These are phyloP conservation scores for Homarus americanus DNA, from an alignment of 1,140 invertebrate genomes.

Conservation along the genomic window DNA sequence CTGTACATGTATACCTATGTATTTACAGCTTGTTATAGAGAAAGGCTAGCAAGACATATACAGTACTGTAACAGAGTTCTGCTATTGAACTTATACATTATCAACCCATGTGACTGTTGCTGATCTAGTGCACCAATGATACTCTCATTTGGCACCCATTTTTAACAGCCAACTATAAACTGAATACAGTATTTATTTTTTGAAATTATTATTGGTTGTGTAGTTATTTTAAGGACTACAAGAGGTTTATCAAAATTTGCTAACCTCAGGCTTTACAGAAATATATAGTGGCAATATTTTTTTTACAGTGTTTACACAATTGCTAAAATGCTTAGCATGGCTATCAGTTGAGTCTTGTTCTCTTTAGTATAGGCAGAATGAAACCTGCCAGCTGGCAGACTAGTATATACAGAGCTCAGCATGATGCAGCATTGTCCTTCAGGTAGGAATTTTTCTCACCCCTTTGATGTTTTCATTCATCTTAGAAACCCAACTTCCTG, in stretches of 20 bases:
- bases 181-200: not conserved
- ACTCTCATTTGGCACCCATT: not conserved
- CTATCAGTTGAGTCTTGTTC: not conserved
- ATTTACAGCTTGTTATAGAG: too few relatives aligned
- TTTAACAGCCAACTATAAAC: not conserved
- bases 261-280: not conserved
- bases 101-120: not conserved
- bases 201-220: conserved; percentile 1
- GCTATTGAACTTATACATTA: too few relatives aligned
- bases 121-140: not conserved
- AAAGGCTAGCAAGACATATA: too few relatives aligned
- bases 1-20: too few relatives aligned
- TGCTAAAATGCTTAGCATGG: not conserved
- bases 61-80: too few relatives aligned
- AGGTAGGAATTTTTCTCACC: too few relatives aligned
- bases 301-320: not conserved
- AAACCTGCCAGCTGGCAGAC: not conserved
- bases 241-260: not conserved
- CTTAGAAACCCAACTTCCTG: not conserved
- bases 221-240: not conserved
- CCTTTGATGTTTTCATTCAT: not conserved
- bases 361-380: not conserved
- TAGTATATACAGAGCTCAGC: not conserved
- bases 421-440: not conserved
- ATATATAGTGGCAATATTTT: not conserved